Base-by-base conservation (phyloP, 2,797 vertebrate species). In the Bufotes viridis region DNA sequence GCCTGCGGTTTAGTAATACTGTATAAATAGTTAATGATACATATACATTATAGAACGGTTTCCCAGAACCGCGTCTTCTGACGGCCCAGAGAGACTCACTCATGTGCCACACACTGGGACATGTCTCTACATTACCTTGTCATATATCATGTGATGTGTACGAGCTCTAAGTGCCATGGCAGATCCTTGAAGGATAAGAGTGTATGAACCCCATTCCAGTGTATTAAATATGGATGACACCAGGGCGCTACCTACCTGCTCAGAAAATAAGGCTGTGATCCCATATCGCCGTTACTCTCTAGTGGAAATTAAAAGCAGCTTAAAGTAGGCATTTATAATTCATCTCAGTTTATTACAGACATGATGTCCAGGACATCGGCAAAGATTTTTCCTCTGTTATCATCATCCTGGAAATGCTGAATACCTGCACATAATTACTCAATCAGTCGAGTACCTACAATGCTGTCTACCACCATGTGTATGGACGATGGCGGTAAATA, bases 241-340 rank as follows among this genome's bases (percentile, higher is more conserved):
- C 20, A 29, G n/a, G 69, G 42, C 24, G 51, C 29, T 51, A 49
- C 57, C 58, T 24, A 51, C 17, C 42, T 51, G 55, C 26, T 18
- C 12, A 74, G 70, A 84, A 75, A 75, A 22, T 58, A 69, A 22
- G 58, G 57, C 26, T 63, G 57, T 55, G 74, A 78, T 85, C 75
- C 65, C 1, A 55, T 72, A 84, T 42, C 29, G 58, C 75, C 58
- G 65, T 85, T 53, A 78, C 60, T 78, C 74, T 78, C 84, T 12
- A 53, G 74, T 85, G 75, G 75, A 85, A 85, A 84, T 84, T 84
- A 85, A 85, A 78, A 78, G 60, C 57, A 78, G 57, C 74, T 78
- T 78, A 85, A 78, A 85, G 70, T 22, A 11, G 1, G 7, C 58
- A 78, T 85, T 20, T 78, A 85, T 85, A 79, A 80, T 87, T 70